Percentiles rank a stretch among this genome's conserved stretches.
These are phyloP conservation scores for Brachyalestes nurse DNA, from an alignment of 2,797 vertebrate genomes.

Conservation along the genomic window DNA sequence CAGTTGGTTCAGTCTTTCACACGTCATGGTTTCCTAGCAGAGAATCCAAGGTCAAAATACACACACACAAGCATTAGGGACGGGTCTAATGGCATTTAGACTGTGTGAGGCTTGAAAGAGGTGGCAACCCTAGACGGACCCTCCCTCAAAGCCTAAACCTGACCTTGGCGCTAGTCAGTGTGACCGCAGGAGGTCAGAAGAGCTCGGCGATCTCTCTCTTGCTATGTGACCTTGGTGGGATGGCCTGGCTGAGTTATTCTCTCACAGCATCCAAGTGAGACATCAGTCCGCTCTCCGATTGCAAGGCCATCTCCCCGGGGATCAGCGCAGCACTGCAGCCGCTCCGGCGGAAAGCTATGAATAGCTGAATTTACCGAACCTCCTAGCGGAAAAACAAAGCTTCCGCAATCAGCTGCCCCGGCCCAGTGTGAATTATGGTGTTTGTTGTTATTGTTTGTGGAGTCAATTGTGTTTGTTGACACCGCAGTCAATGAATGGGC, in stretches of 20 bases:
- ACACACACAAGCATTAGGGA: too few species aligned
- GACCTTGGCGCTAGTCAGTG: neutral
- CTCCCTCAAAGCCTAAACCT: neutral
- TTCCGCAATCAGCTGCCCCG: conserved; percentile 66
- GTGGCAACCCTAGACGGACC: too few species aligned
- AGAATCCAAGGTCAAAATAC: too few species aligned
- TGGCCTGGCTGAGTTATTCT: conserved; percentile 40
- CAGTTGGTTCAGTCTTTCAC: too few species aligned
- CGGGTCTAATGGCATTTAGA: too few species aligned
- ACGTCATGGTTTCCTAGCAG: too few species aligned
- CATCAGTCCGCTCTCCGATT: conserved; percentile 77
- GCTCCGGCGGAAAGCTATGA: conserved; percentile 71
- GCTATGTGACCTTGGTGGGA: conserved; percentile 20
- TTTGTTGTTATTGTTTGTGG: conserved; percentile 60
- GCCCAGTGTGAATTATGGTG: conserved; percentile 58
- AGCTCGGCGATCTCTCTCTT: neutral
- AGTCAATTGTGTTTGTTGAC: conserved; percentile 45
- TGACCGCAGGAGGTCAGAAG: neutral
- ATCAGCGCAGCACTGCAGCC: conserved; percentile 67
- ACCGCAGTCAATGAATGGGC: neutral
- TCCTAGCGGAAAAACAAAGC: conserved; percentile 66
- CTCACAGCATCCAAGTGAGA: conserved; percentile 58
- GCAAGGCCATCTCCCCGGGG: conserved; percentile 62
- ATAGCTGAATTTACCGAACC: conserved; percentile 69
- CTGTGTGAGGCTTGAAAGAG: too few species aligned